These are phyloP conservation scores for Bombus consobrinus DNA, from an alignment of 1,140 invertebrate genomes.

Conservation along the genomic window DNA sequence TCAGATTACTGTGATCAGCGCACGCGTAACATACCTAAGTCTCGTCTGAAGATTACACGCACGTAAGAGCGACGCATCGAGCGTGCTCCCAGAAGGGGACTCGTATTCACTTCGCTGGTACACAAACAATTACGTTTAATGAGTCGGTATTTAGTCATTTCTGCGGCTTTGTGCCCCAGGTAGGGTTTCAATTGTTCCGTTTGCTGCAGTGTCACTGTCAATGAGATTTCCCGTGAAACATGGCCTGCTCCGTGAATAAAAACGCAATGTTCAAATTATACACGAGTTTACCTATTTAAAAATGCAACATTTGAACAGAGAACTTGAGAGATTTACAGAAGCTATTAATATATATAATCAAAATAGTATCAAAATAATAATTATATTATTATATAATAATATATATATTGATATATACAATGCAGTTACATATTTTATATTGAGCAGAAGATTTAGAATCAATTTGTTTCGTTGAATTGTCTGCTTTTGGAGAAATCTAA, in stretches of 20 bases:
- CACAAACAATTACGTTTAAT: conserved; percentile 31
- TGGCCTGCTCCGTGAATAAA: neutral
- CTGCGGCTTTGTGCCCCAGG: neutral
- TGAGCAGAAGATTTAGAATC: no score
- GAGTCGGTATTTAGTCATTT: conserved; percentile 28
- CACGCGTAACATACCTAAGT: no score
- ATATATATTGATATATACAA: no score
- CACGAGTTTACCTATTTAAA: neutral
- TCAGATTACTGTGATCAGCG: neutral
- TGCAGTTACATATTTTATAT: no score
- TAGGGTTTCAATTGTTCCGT: conserved; percentile 1
- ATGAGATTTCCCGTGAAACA: conserved; percentile 7
- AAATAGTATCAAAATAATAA: no score
- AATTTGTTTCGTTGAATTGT: no score
- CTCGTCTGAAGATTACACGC: conserved; percentile 9
- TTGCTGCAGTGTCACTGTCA: conserved; percentile 21
- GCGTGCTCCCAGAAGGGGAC: neutral
- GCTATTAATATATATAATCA: no score
- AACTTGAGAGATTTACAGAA: neutral
- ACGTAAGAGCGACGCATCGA: conserved; percentile 14
- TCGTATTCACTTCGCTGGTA: neutral
- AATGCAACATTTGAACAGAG: neutral
- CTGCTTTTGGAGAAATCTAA: no score
- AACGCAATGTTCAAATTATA: neutral
- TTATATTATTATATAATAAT: no score